These are phyloP conservation scores for Amphimallon solstitiale DNA, from an alignment of 2,888 invertebrate species.

Conservation along the genomic window DNA sequence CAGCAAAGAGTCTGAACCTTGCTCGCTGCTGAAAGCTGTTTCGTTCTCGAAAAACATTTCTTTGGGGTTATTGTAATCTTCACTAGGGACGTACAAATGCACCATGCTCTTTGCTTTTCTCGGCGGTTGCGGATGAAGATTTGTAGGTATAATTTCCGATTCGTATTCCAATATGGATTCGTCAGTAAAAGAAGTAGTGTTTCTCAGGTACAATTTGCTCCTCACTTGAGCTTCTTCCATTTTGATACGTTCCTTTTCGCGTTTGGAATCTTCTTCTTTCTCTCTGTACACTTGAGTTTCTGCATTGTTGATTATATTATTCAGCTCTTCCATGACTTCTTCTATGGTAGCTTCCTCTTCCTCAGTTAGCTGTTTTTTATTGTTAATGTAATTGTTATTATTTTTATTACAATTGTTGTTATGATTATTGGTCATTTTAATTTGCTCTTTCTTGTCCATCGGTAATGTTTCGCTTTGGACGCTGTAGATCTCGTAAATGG, in stretches of 20 bases:
- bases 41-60: slow-evolving; percentile 68
- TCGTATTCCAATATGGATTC: slow-evolving; percentile 65
- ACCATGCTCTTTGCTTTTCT: slow-evolving; percentile 77
- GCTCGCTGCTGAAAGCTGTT: slow-evolving; percentile 71
- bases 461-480: slow-evolving; percentile 69
- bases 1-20: slow-evolving; percentile 76
- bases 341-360: slow-evolving; percentile 86
- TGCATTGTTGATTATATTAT: slow-evolving; percentile 86
- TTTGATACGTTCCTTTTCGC: slow-evolving; percentile 50
- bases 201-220: slow-evolving; percentile 55
- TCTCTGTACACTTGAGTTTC: slow-evolving; percentile 73
- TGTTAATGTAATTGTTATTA: slow-evolving; percentile 42
- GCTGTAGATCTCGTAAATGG: slow-evolving; percentile 71
- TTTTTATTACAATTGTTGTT: slow-evolving; percentile 32
- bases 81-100: slow-evolving; percentile 73
- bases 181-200: slow-evolving; percentile 44
- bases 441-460: slow-evolving; percentile 52
- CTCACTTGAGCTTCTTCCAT: slow-evolving; percentile 56
- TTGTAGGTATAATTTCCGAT: slow-evolving; percentile 79
- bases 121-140: slow-evolving; percentile 84
- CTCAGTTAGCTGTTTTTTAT: slow-evolving; percentile 63
- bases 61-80: slow-evolving; percentile 67
- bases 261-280: slow-evolving; percentile 47
- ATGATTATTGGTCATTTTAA: slow-evolving; percentile 50
- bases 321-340: slow-evolving; percentile 86